Evolutionary conservation across 2,113 vertebrate species (phyloP).

Genomic region (Tursiops truncatus): DNA sequence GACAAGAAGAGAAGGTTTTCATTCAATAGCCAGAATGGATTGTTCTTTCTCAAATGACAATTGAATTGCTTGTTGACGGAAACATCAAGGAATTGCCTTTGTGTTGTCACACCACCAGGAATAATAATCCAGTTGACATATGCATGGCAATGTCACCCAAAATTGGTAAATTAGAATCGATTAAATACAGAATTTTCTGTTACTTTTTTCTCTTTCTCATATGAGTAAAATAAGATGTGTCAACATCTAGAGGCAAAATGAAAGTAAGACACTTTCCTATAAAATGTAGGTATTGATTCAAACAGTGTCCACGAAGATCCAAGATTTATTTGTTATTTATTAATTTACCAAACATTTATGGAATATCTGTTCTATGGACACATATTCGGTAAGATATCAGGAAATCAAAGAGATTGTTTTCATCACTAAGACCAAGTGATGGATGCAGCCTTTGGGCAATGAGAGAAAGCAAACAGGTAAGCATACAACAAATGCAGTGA

Average conservation of each 20-base stretch:
- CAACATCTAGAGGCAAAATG: background rate
- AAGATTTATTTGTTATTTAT: background rate
- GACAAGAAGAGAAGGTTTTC: background rate
- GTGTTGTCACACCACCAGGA: background rate
- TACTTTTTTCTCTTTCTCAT: background rate
- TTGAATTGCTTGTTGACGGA: background rate
- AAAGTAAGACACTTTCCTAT: background rate
- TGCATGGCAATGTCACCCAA: background rate
- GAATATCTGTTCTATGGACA: background rate
- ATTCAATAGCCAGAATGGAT: background rate
- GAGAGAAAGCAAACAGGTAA: background rate
- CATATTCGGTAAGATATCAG: background rate
- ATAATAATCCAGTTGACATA: background rate
- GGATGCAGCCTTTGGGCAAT: background rate
- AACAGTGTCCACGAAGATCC: background rate
- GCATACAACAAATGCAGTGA: background rate
- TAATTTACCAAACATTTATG: background rate
- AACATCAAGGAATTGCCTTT: background rate
- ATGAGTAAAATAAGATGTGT: background rate
- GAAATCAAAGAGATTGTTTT: background rate
- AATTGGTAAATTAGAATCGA: background rate
- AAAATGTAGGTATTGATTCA: background rate
- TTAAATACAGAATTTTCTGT: background rate
- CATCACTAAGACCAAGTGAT: background rate
- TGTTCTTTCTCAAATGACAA: background rate